phyloP scores from a whole-genome alignment of 2,888 invertebrate species.

The Orchestes rusci region DNA sequence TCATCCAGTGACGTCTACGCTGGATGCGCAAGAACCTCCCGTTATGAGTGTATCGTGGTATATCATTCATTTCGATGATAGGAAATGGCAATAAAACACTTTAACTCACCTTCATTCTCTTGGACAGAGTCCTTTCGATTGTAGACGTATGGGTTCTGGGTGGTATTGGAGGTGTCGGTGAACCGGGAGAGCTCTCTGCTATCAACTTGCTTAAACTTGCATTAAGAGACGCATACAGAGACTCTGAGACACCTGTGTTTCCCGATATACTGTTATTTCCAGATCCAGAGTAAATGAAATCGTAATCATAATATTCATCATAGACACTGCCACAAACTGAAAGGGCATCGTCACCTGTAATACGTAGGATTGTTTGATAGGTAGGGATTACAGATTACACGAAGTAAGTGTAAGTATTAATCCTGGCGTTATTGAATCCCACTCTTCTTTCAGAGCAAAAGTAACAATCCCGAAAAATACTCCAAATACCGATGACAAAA shows the following conservation, averaged over 20 bases:
- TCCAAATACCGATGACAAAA: no score
- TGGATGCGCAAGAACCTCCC: no score
- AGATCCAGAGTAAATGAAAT: conserved; percentile 59
- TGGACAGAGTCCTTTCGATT: conserved; percentile 43
- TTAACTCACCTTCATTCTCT: conserved; percentile 28
- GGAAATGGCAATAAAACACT: no score
- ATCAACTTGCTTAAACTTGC: conserved; percentile 44
- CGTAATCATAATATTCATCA: conserved; percentile 72
- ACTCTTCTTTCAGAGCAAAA: no score
- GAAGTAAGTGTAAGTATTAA: not conserved
- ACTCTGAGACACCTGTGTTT: conserved; percentile 48
- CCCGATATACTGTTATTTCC: conserved; percentile 50
- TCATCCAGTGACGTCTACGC: no score
- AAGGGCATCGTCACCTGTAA: conserved; percentile 45
- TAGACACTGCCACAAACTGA: conserved; percentile 62
- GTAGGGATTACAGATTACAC: not conserved
- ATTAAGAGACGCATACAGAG: conserved; percentile 62
- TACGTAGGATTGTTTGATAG: not conserved
- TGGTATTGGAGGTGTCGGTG: conserved; percentile 55
- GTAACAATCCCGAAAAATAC: no score
- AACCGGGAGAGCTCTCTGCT: conserved; percentile 41
- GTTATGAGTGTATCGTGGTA: no score
- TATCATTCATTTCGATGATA: no score
- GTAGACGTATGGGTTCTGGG: conserved; percentile 51
- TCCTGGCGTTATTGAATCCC: no score